Conservation (phyloP, 30 jellyfish, hydroid and myxozoan species). For the Hydractinia symbiolongicarpus region DNA sequence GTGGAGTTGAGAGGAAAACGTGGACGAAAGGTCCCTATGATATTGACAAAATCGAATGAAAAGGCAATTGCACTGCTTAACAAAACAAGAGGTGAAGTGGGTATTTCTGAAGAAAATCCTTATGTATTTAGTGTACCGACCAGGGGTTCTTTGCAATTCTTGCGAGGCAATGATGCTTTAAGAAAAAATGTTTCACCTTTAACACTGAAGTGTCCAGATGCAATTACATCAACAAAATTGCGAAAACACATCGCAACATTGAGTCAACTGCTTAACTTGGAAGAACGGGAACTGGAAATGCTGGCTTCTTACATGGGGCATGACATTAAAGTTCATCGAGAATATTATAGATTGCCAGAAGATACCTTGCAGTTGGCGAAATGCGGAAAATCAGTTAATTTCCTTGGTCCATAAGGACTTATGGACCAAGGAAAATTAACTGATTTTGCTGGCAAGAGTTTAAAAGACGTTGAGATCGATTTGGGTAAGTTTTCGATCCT, state of each 20-base stretch:
- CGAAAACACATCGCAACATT: conserved; percentile 50
- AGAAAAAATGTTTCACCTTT: conserved; percentile 12
- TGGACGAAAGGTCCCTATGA: conserved; percentile 35
- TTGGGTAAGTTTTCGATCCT: not conserved
- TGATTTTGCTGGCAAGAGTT: conserved; percentile 14
- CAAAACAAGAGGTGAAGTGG: conserved; percentile 24
- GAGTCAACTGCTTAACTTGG: conserved; percentile 39
- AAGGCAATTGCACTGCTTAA: conserved; percentile 7
- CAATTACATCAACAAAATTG: conserved; percentile 34
- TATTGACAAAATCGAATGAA: conserved; percentile 6
- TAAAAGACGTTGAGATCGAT: conserved; percentile 18
- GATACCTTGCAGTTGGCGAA: conserved; percentile 51
- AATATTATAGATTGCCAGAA: conserved; percentile 51
- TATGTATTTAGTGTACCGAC: conserved; percentile 50
- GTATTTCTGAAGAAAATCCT: conserved; percentile 29
- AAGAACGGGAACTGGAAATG: conserved; percentile 41
- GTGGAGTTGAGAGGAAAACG: conserved; percentile 32
- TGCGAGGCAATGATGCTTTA: conserved; percentile 49
- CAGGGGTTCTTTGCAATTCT: conserved; percentile 25
- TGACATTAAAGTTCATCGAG: conserved; percentile 48
- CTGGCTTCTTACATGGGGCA: conserved; percentile 57
- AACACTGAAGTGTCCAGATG: conserved; percentile 34
- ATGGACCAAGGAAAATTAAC: conserved; percentile 31
- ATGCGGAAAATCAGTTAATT: conserved; percentile 41
- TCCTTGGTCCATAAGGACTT: conserved; percentile 42